Evolutionary conservation across 2,888 invertebrate genomes (phyloP).

Genomic region (Melanargia galathea): DNA sequence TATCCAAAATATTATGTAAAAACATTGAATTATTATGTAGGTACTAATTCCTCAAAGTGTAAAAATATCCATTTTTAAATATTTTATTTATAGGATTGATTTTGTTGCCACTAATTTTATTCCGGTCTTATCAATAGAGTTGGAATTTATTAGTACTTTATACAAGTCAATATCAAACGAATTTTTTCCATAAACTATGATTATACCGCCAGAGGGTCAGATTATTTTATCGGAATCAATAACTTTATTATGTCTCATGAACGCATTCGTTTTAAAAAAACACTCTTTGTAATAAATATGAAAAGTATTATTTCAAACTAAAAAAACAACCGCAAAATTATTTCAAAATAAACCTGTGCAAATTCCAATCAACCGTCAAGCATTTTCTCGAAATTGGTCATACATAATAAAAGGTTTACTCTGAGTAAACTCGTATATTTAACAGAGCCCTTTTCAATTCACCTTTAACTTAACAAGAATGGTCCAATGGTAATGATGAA

Average conservation of each 20-base stretch:
- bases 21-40: too few species aligned
- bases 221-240: not conserved
- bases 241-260: not conserved
- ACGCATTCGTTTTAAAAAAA: not conserved
- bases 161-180: not conserved
- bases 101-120: not conserved
- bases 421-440: slow-evolving; percentile 12
- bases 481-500: slow-evolving; percentile 68
- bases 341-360: slow-evolving; percentile 4
- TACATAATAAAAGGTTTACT: slow-evolving; percentile 12
- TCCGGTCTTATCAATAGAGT: not conserved
- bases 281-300: not conserved
- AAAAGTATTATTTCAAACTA: not conserved
- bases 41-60: too few species aligned
- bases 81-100: not conserved
- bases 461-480: slow-evolving; percentile 68
- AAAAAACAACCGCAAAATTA: not conserved
- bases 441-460: slow-evolving; percentile 43
- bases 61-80: too few species aligned
- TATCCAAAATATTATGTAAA: too few species aligned
- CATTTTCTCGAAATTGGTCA: slow-evolving; percentile 18
- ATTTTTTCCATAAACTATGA: not conserved
- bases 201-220: too few species aligned
- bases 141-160: too few species aligned
- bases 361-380: not conserved